Evolutionary conservation across 2,113 vertebrate species (phyloP).

Genomic region (Carlito syrichta): DNA sequence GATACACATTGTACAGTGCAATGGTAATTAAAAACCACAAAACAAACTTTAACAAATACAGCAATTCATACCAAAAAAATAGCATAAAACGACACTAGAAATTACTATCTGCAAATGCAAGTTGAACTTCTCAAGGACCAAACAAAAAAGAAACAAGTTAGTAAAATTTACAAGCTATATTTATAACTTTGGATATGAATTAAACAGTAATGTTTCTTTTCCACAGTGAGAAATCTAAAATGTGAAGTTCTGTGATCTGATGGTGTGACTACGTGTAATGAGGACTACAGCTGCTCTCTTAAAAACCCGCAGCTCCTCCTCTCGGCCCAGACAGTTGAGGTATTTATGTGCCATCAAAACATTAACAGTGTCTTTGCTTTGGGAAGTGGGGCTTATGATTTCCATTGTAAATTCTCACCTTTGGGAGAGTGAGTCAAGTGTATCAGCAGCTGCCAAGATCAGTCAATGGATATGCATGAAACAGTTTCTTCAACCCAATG

Average conservation of each 20-base stretch:
- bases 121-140: conserved; percentile 83
- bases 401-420: conserved; percentile 17
- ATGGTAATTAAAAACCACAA: conserved; percentile 87
- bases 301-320: conserved; percentile 23
- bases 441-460: neutral
- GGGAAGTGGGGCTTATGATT: conserved; percentile 6
- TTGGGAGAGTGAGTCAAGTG: neutral
- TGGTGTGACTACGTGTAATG: neutral
- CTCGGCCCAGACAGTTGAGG: conserved; percentile 69
- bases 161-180: conserved; percentile 83
- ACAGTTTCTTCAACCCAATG: neutral
- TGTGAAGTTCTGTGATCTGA: neutral
- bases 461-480: neutral
- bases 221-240: conserved; percentile 65
- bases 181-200: conserved; percentile 73
- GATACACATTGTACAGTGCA: conserved; percentile 92
- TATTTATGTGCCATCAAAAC: conserved; percentile 67
- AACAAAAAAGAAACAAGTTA: conserved; percentile 81
- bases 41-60: conserved; percentile 86
- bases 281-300: conserved; percentile 30
- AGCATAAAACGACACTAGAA: conserved; percentile 90
- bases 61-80: conserved; percentile 84
- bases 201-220: conserved; percentile 65
- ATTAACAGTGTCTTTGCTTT: neutral
- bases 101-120: conserved; percentile 83